Evolutionary conservation across 1,140 invertebrate genomes (phyloP), one percentile per base, ranked within the genome.

Genomic region (Goniozus legneri): DNA sequence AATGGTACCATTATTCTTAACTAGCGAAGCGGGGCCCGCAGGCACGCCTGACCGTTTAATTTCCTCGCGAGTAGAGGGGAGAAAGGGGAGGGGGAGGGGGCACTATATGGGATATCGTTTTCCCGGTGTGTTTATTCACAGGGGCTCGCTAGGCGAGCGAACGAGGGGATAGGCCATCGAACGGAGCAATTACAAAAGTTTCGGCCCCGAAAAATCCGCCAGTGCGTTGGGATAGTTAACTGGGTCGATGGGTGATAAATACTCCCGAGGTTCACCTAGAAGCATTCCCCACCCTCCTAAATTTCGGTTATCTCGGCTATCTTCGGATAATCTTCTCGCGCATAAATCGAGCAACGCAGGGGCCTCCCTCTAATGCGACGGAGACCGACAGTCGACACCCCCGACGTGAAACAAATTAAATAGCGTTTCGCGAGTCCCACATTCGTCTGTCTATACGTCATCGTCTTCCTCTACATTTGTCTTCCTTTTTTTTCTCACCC

Each of bases 211-310:
- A 19, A 27, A 10, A n/a, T 12, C 8, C 18, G 14, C 8, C 16
- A 32, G 13, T 18, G 18, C 8, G 21, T 3, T 10, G 20, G 3
- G 18, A 40, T 6, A n/a, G 3, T 36, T 21, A 20, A 24, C 7
- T 10, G 22, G 62, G 67, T 68, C 67, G 66, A 62, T 68, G 51
- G 56, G 62, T 62, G 55, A 70, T 72, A 70, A 72, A 70, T 72
- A n/a, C n/a, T 67, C 52, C 50, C 56, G 54, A 41, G 40, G 45
- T 56, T 49, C 48, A 45, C 50, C 39, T 34, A 49, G 39, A 48
- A 58, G 22, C 51, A 8, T 3, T 21, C 20, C 30, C 34, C 22
- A 27, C 31, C 40, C 30, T 13, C 31, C 40, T 27, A 47, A 54
- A 63, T 61, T 56, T 47, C 53, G 48, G 54, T 60, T 62, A 65